Percentiles rank a stretch among this genome's conserved stretches.
Conservation (phyloP, 2,888 invertebrate genomes). For the Idaea aversata region DNA sequence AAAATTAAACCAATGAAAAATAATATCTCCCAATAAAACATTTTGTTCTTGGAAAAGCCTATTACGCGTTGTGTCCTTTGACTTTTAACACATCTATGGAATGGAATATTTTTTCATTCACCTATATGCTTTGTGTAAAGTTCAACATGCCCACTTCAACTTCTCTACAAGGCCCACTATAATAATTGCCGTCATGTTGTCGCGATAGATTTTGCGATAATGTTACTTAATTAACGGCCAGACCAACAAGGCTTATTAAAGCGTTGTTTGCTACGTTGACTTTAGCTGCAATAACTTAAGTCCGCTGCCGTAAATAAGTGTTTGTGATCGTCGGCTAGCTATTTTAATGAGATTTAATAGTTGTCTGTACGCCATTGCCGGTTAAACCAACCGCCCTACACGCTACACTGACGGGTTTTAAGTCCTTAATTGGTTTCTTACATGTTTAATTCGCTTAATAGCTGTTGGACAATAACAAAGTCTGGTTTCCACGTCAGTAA, state of each 20-base stretch:
- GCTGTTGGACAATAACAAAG: constrained; percentile 49
- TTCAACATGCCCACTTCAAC: not conserved
- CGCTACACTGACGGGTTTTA: constrained; percentile 59
- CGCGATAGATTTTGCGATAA: constrained; percentile 60
- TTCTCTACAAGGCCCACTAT: constrained; percentile 31
- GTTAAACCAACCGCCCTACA: constrained; percentile 39
- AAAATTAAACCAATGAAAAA: no score
- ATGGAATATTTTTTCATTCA: not conserved
- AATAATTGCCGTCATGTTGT: constrained; percentile 38
- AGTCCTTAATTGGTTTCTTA: constrained; percentile 70
- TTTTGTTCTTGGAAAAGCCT: no score
- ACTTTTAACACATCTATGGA: not conserved
- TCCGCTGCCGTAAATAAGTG: constrained; percentile 60
- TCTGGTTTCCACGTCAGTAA: constrained; percentile 55
- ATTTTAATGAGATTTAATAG: constrained; percentile 74
- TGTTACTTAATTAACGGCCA: constrained; percentile 65
- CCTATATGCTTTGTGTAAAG: not conserved
- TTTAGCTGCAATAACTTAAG: constrained; percentile 58
- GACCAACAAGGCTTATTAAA: constrained; percentile 58
- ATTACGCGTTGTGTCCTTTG: no score
- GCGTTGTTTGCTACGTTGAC: constrained; percentile 56
- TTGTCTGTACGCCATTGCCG: constrained; percentile 38
- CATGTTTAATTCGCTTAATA: constrained; percentile 68
- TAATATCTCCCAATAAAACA: no score
- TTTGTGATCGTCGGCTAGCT: constrained; percentile 66